Evolutionary conservation across 2,888 invertebrate species (phyloP), one percentile per base, ranked within the genome.

Genomic region (Acrocyrtus sp.): DNA sequence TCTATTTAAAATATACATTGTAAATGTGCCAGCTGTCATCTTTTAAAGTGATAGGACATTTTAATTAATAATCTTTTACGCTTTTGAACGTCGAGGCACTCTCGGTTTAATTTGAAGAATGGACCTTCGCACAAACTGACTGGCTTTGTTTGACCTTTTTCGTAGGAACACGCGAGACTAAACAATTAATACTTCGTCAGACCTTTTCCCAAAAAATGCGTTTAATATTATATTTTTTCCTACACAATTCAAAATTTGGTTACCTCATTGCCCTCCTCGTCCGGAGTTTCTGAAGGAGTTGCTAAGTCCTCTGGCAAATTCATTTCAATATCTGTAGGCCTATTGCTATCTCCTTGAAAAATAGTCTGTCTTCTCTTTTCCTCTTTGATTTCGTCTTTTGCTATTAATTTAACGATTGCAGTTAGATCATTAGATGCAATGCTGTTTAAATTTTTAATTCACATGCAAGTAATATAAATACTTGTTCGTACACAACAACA

Each of bases 401-500:
- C 69, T 69, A 12, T 8, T 34, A 26, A 29, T 54, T 15, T 24
- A 47, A 45, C 15, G 19, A 27, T 8, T 60, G 22, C 17, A 22
- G 19, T 60, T 5, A 26, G n/a, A 19, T 19, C 34, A 26, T 29
- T 50, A 21, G 10, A 21, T 6, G 24, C 10, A 45, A 8, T n/a
- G 5, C 3, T 10, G n/a, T 50, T 21, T 4, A 50, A 22, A 4
- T 50, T n/a, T 21, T 6, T 4, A 22, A 22, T 29, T 8, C 26
- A n/a, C 4, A 27, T 27, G 4, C n/a, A 3, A 26, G 27, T 53
- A 17, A 17, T 4, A 12, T n/a, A 3, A 58, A 22, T 41, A 21
- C 17, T 19, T 29, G 24, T 22, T 21, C 84, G 83, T 83, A 87
- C 87, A 84, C 34, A 85, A 78, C 76, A 86, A 84, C 50, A 83